These are phyloP conservation scores for Meteorus sp. DNA, from an alignment of 1,140 invertebrate species.

Conservation along the genomic window DNA sequence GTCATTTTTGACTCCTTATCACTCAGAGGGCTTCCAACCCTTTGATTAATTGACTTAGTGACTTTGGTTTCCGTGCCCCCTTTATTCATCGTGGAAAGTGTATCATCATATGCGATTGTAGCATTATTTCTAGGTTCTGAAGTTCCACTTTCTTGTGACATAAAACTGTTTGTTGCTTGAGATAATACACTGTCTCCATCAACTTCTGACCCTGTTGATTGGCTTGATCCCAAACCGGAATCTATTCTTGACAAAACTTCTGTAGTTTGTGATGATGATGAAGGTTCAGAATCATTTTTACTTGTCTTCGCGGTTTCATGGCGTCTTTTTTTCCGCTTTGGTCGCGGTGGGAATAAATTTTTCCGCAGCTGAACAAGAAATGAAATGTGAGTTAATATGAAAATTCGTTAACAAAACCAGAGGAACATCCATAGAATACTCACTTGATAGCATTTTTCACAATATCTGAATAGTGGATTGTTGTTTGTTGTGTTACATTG, in stretches of 20 bases:
- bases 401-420: conserved; percentile 26
- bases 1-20: neutral
- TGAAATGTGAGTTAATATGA: neutral
- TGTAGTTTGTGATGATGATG: conserved; percentile 7
- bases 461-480: conserved; percentile 67
- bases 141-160: too few relatives aligned
- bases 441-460: conserved; percentile 70
- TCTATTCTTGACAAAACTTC: conserved; percentile 33
- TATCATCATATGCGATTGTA: too few relatives aligned
- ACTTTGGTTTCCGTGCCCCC: too few relatives aligned
- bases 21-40: too few relatives aligned
- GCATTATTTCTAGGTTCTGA: too few relatives aligned
- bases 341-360: conserved; percentile 66
- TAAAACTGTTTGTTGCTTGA: neutral
- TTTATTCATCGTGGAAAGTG: neutral
- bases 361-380: conserved; percentile 62
- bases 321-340: conserved; percentile 53
- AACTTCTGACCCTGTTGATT: conserved; percentile 20
- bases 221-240: conserved; percentile 38
- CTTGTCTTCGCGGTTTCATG: conserved; percentile 7
- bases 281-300: neutral
- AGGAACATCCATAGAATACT: conserved; percentile 24
- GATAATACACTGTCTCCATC: neutral
- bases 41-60: too few relatives aligned
- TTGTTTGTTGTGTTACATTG: conserved; percentile 65